phyloP scores from a whole-genome alignment of 2,888 invertebrate species.

The Drosophila lacicola region DNA sequence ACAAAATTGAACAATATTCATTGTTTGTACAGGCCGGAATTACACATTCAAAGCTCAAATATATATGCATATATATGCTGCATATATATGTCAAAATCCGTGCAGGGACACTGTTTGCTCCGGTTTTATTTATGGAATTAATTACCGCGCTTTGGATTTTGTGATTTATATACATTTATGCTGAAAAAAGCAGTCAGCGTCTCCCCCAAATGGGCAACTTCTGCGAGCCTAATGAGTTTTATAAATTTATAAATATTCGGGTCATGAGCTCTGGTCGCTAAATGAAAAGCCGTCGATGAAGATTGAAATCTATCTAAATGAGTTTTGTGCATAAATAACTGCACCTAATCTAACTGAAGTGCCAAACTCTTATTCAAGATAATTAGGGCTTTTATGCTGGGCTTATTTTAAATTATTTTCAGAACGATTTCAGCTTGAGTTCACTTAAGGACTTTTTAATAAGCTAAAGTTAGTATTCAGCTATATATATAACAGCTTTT shows the following conservation, averaged over 20 bases:
- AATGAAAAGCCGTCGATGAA: background rate
- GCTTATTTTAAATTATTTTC: background rate
- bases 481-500: too few relatives aligned
- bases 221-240: constrained; percentile 22
- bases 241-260: constrained; percentile 16
- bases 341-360: background rate
- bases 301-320: constrained; percentile 13
- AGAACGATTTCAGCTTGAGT: background rate
- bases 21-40: constrained; percentile 2
- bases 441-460: background rate
- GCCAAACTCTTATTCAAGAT: background rate
- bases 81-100: background rate
- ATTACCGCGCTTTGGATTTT: constrained; percentile 47
- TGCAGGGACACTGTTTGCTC: background rate
- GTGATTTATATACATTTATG: constrained; percentile 8
- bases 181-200: background rate
- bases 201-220: background rate
- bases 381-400: background rate
- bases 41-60: constrained; percentile 6
- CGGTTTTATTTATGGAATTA: constrained; percentile 61
- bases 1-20: constrained; percentile 25
- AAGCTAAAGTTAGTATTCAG: too few relatives aligned
- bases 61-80: background rate
- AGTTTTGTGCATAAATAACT: constrained; percentile 30
- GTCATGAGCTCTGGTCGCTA: background rate